A percentile compares a stretch with the other conserved stretches of the same genome.
Conservation (phyloP, 2,888 invertebrate genomes). For the Lepidocyrtoides sp. region DNA sequence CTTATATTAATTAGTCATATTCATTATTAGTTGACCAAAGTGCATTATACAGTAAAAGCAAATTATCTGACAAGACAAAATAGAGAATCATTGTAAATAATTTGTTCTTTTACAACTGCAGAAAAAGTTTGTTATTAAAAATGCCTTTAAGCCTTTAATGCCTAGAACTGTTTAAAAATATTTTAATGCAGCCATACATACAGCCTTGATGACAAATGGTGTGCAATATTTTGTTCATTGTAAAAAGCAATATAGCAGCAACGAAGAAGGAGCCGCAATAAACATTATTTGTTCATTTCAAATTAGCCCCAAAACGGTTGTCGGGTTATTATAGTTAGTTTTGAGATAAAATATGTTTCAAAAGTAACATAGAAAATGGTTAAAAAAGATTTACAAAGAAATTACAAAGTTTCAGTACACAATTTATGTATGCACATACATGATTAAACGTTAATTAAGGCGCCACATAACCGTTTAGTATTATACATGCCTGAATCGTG, state of each 20-base stretch:
- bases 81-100: not conserved
- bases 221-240: slow-evolving; percentile 11
- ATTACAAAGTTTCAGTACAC: not conserved
- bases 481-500: not conserved
- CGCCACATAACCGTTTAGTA: not conserved
- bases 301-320: not conserved
- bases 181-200: too few relatives aligned
- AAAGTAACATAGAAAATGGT: too few relatives aligned
- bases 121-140: not conserved
- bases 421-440: not conserved
- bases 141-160: not conserved
- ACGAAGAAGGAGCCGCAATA: not conserved
- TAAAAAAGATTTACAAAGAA: too few relatives aligned
- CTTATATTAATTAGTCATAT: not conserved
- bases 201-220: not conserved
- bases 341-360: too few relatives aligned
- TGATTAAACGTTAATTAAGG: not conserved
- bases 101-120: not conserved
- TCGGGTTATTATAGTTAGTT: not conserved
- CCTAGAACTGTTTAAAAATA: too few relatives aligned
- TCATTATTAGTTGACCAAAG: not conserved
- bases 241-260: not conserved
- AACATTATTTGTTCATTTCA: too few relatives aligned
- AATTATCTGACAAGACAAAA: not conserved
- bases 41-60: not conserved